Base-by-base conservation (phyloP, 2,888 invertebrate genomes). In the Andrena dorsata region DNA sequence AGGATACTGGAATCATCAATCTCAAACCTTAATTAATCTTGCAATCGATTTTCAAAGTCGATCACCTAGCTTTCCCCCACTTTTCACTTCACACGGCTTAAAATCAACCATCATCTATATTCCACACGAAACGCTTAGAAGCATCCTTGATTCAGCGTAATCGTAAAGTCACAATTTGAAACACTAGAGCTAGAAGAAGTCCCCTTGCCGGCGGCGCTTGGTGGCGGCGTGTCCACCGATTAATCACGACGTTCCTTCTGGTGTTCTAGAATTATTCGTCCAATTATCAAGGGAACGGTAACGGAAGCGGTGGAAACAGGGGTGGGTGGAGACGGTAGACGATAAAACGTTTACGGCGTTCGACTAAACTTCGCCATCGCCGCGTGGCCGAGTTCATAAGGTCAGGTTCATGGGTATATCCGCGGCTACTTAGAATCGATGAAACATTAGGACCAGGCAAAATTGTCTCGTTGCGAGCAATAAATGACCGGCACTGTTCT, bases 231-330 rank as follows among this genome's bases (percentile, higher is more conserved):
- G 53, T 8, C 23, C 56, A 56, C 56, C 26, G 23, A 61, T 80
- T 77, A 79, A 66, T 61, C 51, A 35, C 10, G 28, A 16, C 2
- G 23, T 51, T 60, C 63, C 32, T 64, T 65, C 16, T 65, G 16
- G 28, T 88, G 70, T 90, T 90, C 70, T 70, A 92, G 92, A 90
- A 90, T 83, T 89, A 91, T 63, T 87, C 89, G 7, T 76, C 85
- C 28, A 88, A 89, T 86, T 90, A 90, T 66, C 88, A 89, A 63
- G 90, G 90, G 23, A 86, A 74, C 63, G 78, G 78, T 2, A 71
- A 77, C 8, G 86, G 87, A 53, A 82, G 73, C 7, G 76, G 83
- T 6, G 85, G 87, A 4, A 79, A 71, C 65, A 79, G 86, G 20
- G 82, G 76, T 47, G 49, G 80, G 20, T 71, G 86, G 83, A 78